A percentile compares a stretch with the other conserved stretches of the same genome.
phyloP scores from a whole-genome alignment of 1,140 invertebrate genomes.

The Geopemphigus sp. region DNA sequence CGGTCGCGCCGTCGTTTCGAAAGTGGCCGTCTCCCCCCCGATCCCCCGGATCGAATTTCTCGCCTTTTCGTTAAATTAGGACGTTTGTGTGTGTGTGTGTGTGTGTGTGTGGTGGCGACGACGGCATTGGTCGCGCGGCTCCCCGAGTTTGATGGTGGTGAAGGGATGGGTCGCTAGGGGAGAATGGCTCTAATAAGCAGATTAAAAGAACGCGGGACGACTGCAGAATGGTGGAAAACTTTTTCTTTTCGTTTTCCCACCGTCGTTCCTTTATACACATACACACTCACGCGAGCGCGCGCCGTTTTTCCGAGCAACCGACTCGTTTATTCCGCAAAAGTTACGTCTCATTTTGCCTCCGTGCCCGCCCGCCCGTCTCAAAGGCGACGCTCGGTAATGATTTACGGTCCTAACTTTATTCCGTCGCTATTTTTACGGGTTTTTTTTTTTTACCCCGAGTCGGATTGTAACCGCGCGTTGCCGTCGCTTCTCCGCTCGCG shows the following conservation, averaged over 20 bases:
- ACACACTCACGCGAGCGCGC: no score
- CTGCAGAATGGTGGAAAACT: slow-evolving; percentile 5
- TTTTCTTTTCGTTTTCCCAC: neutral
- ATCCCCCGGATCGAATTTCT: no score
- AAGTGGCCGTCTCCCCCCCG: no score
- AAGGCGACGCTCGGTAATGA: slow-evolving; percentile 26
- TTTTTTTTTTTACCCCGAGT: slow-evolving; percentile 22
- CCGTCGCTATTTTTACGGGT: neutral
- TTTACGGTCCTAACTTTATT: slow-evolving; percentile 37
- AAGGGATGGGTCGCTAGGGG: neutral
- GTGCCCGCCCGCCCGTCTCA: neutral
- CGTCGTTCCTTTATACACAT: neutral
- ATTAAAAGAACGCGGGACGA: neutral
- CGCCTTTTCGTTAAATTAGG: slow-evolving; percentile 8
- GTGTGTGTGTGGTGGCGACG: neutral
- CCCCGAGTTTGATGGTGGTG: no score
- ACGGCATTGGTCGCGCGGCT: neutral
- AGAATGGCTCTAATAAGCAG: slow-evolving; percentile 28
- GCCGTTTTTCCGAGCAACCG: slow-evolving; percentile 27
- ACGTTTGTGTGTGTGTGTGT: neutral
- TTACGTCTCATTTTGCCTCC: slow-evolving; percentile 10
- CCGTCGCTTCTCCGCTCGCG: no score
- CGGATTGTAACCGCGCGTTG: no score
- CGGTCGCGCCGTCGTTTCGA: neutral
- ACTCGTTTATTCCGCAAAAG: slow-evolving; percentile 28